Evolutionary conservation across 2,888 invertebrate genomes (phyloP), one percentile per base, ranked within the genome.

Genomic region (Deilephila porcellus): DNA sequence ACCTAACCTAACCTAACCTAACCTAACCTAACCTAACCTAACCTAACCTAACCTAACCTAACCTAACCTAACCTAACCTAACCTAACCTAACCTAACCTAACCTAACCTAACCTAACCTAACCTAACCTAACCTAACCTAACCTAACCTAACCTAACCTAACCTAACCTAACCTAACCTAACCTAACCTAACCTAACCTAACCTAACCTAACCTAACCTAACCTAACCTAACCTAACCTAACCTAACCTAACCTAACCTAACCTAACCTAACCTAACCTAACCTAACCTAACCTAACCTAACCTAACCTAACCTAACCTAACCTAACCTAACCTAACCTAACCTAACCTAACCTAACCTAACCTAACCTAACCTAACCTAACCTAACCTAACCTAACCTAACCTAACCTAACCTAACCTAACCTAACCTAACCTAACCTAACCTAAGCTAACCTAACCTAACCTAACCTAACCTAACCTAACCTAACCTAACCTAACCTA

Each of bases 71-170:
- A 76, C 76, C 76, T 72, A 76, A 74, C 74, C 72, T 71, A 76
- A 75, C 71, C 76, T 73, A 78, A 75, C 76, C 76, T 76, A 75
- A 76, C 75, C 76, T 75, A 74, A 77, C 76, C 76, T 75, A 78
- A 76, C 76, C 75, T 75, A 78, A 79, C 77, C 77, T 76, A 77
- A 79, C 79, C 79, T 74, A 77, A 79, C 77, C 79, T 76, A 77
- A 77, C 76, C 77, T 74, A 78, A 76, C 77, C 77, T 74, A 76
- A 79, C 79, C 76, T 75, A 78, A 77, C 77, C 78, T 75, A 77
- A 79, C 77, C 77, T 76, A 79, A 77, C 76, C 76, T 76, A 76
- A 77, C 76, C 76, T 76, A 79, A 78, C 77, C 76, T 74, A 76
- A 76, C 73, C 73, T 72, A 75, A 77, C 75, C 77, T 74, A 77